phyloP scores from a whole-genome alignment of 2,113 vertebrate species.

The Hystrix cristata region DNA sequence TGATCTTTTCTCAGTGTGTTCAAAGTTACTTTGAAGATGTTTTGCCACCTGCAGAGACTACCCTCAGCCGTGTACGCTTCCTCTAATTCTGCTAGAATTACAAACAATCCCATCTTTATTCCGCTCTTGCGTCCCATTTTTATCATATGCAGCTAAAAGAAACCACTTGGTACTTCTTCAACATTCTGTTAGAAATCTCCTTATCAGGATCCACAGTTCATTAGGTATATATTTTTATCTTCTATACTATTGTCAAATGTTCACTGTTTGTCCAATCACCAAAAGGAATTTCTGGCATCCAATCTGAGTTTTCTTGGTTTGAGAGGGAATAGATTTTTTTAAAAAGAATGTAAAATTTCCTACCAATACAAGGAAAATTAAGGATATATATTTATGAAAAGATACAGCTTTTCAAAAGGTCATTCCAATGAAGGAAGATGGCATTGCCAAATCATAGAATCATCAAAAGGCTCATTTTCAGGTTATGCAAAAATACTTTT shows the following conservation, averaged over 20 bases:
- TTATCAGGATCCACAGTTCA: neutral
- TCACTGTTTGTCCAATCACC: neutral
- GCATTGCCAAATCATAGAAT: neutral
- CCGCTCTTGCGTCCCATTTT: neutral
- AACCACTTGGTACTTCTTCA: neutral
- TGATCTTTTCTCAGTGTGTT: neutral
- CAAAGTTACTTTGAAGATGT: neutral
- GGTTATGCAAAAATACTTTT: neutral
- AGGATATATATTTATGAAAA: neutral
- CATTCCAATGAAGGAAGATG: neutral
- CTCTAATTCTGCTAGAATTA: neutral
- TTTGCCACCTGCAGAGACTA: neutral
- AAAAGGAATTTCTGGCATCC: neutral
- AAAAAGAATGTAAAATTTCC: neutral
- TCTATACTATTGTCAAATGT: neutral
- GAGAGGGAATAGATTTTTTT: neutral
- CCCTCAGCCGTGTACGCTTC: too few relatives aligned
- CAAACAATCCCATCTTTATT: neutral
- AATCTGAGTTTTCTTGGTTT: neutral
- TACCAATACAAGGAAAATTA: neutral
- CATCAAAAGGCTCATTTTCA: neutral
- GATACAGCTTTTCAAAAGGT: neutral
- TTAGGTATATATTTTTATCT: neutral
- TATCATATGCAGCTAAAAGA: neutral
- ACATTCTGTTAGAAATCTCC: neutral